Evolutionary conservation across 2,888 invertebrate species (phyloP).

Genomic region (Acanthococcus lagerstroemiae): DNA sequence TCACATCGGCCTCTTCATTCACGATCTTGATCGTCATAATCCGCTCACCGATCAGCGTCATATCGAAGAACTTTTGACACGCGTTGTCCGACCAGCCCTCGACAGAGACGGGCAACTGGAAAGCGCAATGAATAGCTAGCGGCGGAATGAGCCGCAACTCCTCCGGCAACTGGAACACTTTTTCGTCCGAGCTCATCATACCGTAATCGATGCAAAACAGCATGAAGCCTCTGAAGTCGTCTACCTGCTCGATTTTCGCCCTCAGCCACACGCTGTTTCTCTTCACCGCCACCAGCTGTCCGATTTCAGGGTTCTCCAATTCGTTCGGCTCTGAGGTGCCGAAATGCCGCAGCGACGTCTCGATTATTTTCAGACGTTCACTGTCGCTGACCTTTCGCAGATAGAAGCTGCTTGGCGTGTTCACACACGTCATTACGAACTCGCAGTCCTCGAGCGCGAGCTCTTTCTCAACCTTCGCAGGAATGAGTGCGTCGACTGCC

Average conservation of each 20-base stretch:
- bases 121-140: not conserved
- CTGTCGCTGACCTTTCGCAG: not conserved
- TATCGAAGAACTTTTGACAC: too few species aligned
- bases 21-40: too few species aligned
- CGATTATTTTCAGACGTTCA: not conserved
- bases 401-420: not conserved
- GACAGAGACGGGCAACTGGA: not conserved
- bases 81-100: too few species aligned
- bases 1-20: too few species aligned
- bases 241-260: not conserved
- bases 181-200: not conserved
- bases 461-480: too few species aligned
- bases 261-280: not conserved
- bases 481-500: not conserved
- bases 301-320: not conserved
- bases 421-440: not conserved
- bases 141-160: not conserved
- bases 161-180: not conserved
- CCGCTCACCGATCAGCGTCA: too few species aligned
- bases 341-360: not conserved
- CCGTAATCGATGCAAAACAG: conserved; percentile 8
- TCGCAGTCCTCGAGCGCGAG: too few species aligned
- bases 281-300: not conserved
- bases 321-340: not conserved
- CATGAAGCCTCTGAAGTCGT: not conserved